A percentile compares a stretch with the other conserved stretches of the same genome.
Evolutionary conservation across 2,888 invertebrate species (phyloP).

Genomic region (Oasisia sp.): DNA sequence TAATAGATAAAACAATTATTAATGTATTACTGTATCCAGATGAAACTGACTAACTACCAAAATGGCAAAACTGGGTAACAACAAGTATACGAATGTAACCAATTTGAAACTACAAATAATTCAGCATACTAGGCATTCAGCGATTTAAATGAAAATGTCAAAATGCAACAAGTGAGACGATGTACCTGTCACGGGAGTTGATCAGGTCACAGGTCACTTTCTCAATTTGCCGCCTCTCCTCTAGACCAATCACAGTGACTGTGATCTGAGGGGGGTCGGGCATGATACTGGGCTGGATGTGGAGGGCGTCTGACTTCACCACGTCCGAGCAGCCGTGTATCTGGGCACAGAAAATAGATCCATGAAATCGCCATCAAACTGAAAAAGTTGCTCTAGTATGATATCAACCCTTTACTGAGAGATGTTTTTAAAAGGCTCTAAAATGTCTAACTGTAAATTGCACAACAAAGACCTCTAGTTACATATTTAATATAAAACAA

Average conservation of each 20-base stretch:
- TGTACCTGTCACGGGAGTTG: constrained; percentile 63
- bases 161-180: neutral
- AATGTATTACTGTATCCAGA: too few species aligned
- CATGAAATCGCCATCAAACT: neutral
- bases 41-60: too few species aligned
- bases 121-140: neutral
- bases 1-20: too few species aligned
- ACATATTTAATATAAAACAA: too few species aligned
- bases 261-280: constrained; percentile 62
- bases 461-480: too few species aligned
- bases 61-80: too few species aligned
- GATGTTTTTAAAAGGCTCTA: too few species aligned
- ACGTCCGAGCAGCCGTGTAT: constrained; percentile 62
- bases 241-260: constrained; percentile 62
- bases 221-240: constrained; percentile 62
- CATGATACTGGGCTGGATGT: constrained; percentile 56
- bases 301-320: constrained; percentile 57
- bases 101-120: neutral
- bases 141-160: neutral
- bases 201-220: constrained; percentile 63
- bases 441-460: too few species aligned
- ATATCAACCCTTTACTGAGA: too few species aligned
- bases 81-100: too few species aligned
- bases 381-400: too few species aligned
- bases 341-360: constrained; percentile 45